phyloP scores from a whole-genome alignment of 2,888 invertebrate species.

The Coecobrya sp. region DNA sequence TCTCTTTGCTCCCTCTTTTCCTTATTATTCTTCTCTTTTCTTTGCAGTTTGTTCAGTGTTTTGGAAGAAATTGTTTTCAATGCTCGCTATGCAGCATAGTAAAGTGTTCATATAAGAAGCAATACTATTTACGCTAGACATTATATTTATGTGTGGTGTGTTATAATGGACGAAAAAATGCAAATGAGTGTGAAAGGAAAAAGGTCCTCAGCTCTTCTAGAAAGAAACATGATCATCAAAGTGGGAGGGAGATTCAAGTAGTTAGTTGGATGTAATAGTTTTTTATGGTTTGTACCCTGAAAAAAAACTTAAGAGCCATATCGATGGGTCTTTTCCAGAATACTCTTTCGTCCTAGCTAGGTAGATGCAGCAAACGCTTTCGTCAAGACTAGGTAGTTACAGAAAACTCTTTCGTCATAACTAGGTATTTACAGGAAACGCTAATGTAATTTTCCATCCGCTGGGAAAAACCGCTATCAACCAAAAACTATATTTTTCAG shows the following conservation, averaged over 20 bases:
- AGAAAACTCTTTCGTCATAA: no score
- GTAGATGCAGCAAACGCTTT: no score
- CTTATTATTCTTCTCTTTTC: not conserved
- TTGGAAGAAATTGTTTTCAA: constrained; percentile 63
- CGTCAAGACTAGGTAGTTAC: no score
- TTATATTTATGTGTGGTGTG: not conserved
- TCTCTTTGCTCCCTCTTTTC: not conserved
- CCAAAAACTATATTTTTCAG: no score
- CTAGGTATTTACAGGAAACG: no score
- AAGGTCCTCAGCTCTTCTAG: constrained; percentile 48
- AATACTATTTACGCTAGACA: not conserved
- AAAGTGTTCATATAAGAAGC: no score
- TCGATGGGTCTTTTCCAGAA: no score
- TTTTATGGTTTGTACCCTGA: constrained; percentile 54
- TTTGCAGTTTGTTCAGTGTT: constrained; percentile 45
- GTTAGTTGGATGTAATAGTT: constrained; percentile 54
- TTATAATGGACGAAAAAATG: constrained; percentile 72
- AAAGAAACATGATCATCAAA: constrained; percentile 80
- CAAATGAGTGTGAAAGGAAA: constrained; percentile 66
- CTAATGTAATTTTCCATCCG: no score
- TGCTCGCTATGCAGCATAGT: not conserved
- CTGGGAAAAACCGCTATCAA: no score
- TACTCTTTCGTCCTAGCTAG: no score
- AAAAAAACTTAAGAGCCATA: no score
- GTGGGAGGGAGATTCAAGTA: constrained; percentile 78